Conservation (phyloP, 2,113 vertebrate genomes). For the Dasyprocta punctata region DNA sequence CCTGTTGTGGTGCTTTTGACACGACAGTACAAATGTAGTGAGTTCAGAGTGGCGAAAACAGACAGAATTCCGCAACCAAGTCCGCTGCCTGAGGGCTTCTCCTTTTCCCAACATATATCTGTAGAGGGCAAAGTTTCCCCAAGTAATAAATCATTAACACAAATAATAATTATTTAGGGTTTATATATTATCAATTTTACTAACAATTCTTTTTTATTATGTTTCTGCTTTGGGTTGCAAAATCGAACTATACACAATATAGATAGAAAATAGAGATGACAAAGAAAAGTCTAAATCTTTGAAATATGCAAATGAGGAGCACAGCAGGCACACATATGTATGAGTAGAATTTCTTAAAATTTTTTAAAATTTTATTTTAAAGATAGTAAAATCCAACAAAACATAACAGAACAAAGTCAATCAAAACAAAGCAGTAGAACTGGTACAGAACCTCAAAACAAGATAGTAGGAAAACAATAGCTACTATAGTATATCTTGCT, state of each 20-base stretch:
- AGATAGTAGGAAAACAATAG: too few relatives aligned
- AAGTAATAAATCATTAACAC: background rate
- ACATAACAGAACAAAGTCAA: too few relatives aligned
- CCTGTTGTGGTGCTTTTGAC: background rate
- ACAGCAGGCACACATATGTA: background rate
- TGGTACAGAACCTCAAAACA: too few relatives aligned
- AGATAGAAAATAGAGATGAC: background rate
- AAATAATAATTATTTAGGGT: background rate
- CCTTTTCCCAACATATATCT: background rate
- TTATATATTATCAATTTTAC: background rate
- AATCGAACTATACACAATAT: background rate
- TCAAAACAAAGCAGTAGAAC: too few relatives aligned
- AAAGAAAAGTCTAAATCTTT: constrained; percentile 10
- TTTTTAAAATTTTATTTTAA: too few relatives aligned
- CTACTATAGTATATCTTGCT: too few relatives aligned
- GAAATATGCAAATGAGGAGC: background rate
- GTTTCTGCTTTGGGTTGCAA: background rate
- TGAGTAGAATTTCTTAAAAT: background rate
- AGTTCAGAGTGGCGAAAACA: background rate
- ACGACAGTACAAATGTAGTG: background rate
- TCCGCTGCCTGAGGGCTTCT: background rate
- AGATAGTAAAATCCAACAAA: too few relatives aligned
- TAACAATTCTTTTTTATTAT: background rate
- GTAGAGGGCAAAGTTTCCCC: background rate
- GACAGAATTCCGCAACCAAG: background rate